Evolutionary conservation across 2,888 invertebrate species (phyloP).

Genomic region (Tinea semifulvella): DNA sequence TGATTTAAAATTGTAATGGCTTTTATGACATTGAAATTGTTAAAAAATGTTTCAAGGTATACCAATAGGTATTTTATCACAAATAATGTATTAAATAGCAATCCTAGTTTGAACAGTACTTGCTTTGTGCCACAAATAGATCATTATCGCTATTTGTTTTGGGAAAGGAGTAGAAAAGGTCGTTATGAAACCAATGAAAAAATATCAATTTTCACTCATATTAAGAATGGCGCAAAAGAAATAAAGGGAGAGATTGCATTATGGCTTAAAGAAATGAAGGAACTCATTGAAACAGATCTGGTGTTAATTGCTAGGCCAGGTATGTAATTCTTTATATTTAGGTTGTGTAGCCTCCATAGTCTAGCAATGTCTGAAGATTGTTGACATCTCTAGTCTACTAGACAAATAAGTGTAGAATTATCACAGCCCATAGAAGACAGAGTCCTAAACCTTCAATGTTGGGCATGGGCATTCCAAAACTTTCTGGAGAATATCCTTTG

Average conservation of each 20-base stretch:
- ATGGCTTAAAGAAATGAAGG: conserved; percentile 73
- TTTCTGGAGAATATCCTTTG: too few relatives aligned
- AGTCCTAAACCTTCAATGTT: too few relatives aligned
- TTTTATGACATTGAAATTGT: not conserved
- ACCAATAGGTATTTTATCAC: not conserved
- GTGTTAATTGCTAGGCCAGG: conserved; percentile 63
- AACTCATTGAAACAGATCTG: conserved; percentile 71
- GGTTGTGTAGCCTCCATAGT: too few relatives aligned
- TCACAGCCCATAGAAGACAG: too few relatives aligned
- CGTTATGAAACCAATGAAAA: conserved; percentile 60
- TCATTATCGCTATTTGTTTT: conserved; percentile 39
- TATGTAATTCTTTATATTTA: too few relatives aligned
- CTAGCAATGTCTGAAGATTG: too few relatives aligned
- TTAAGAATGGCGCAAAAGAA: conserved; percentile 72
- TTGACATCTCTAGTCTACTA: too few relatives aligned
- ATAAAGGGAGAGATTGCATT: conserved; percentile 72
- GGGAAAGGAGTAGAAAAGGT: conserved; percentile 68
- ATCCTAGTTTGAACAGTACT: not conserved
- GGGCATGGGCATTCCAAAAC: too few relatives aligned
- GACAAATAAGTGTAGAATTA: too few relatives aligned
- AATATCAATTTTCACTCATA: conserved; percentile 56
- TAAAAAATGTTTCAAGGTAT: not conserved
- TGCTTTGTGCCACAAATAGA: not conserved
- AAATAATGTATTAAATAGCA: not conserved
- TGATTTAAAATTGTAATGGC: not conserved